Base-by-base conservation (phyloP, 2,888 invertebrate species). In the Cordylochernes scorpioides region DNA sequence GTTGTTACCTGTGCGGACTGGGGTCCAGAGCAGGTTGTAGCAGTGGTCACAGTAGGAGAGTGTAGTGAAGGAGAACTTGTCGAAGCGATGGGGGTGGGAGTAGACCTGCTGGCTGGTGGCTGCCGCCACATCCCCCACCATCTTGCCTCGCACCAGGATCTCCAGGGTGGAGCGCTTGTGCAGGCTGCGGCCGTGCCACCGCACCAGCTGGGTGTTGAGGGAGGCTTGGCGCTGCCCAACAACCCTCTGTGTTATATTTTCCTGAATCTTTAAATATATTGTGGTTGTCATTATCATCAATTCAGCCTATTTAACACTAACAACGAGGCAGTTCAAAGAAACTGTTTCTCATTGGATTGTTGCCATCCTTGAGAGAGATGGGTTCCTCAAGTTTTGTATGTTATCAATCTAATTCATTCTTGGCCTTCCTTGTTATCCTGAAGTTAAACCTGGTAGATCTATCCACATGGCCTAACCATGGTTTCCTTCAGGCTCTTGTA, bases 161-260 rank as follows among this genome's bases (percentile, higher is more conserved):
- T 84, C 82, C 32, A 80, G 59, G 1, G 88, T 88, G 24, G 75
- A 74, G 27, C 78, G 67, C 57, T 78, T 78, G 56, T 86, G 88
- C 38, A 73, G 66, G 41, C 72, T 61, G 35, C 74, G 63, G 3
- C 78, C 73, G 44, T 80, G 78, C 34, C 74, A 73, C 18, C 82
- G 66, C 24, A 78, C 74, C 46, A 75, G 61, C 46, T 74, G 74
- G 28, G 77, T 74, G 43, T 72, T 77, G 53, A 82, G 69, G 3
- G 82, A 82, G 3, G 71, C 67, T 47, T 73, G 71, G 36, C 80
- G 65, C 67, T 72, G 55, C 19, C 44, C 17, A 27, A 15, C 10
- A 19, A 9, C n/a, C n/a, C n/a, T n/a, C 8, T 19, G n/a, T 19
- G n/a, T 8, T 38, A 10, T 39, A 33, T 27, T 17, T 24, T 4